phyloP scores from a whole-genome alignment of 1,140 invertebrate species.

The Psix sp. region DNA sequence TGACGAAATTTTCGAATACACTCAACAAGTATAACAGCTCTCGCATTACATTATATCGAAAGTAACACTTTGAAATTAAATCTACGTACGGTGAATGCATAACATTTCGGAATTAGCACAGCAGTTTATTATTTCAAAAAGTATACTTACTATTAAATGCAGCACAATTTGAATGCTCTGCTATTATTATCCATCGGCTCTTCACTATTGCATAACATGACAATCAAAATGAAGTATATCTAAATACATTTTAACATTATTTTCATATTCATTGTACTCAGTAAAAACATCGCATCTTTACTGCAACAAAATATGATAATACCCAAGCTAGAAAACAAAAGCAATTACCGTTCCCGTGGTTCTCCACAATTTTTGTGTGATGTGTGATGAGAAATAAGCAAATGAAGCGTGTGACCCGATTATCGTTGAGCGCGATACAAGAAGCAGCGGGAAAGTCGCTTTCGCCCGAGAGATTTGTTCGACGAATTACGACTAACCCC shows the following conservation, averaged over 20 bases:
- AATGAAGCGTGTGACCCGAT: conserved; percentile 42
- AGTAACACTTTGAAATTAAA: conserved; percentile 22
- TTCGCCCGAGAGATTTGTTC: conserved; percentile 50
- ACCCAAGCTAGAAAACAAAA: conserved; percentile 1
- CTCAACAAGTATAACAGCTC: too few species aligned
- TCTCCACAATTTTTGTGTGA: conserved; percentile 39
- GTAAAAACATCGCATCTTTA: too few species aligned
- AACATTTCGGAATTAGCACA: conserved; percentile 18
- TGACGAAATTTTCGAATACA: too few species aligned
- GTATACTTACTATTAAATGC: background rate
- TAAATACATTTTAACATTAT: too few species aligned
- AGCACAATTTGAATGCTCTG: background rate
- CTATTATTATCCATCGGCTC: background rate
- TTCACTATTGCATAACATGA: too few species aligned
- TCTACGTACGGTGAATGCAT: conserved; percentile 19
- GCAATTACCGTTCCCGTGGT: conserved; percentile 2
- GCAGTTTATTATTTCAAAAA: conserved; percentile 13
- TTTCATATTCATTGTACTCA: too few species aligned
- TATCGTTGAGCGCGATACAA: conserved; percentile 39
- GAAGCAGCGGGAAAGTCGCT: conserved; percentile 57
- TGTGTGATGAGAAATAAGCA: conserved; percentile 33
- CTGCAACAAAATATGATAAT: conserved; percentile 3
- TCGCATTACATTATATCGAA: conserved; percentile 8
- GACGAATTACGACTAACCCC: conserved; percentile 31
- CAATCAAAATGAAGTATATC: too few species aligned